Evolutionary conservation across 2,888 invertebrate species (phyloP).

Genomic region (Chymomyza procnemis): DNA sequence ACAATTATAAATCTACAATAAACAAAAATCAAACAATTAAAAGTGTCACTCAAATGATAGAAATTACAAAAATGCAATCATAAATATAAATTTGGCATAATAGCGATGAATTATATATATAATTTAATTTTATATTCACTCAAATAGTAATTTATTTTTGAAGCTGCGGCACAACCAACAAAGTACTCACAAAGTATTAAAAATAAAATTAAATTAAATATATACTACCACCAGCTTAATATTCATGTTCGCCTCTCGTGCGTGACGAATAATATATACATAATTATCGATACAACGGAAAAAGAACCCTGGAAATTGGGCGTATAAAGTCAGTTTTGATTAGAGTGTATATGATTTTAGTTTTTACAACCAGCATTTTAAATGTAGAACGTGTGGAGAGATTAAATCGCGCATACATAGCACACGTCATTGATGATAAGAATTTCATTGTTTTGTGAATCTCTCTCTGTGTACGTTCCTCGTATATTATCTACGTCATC

Average conservation of each 20-base stretch:
- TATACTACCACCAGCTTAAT: not conserved
- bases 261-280: conserved; percentile 43
- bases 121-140: not conserved
- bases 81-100: not conserved
- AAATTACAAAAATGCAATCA: not conserved
- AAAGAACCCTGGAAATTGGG: not conserved
- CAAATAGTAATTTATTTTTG: not conserved
- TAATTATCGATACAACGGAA: conserved; percentile 16
- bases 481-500: conserved; percentile 31
- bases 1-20: not conserved
- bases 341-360: not conserved
- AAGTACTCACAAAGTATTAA: not conserved
- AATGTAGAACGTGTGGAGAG: conserved; percentile 46
- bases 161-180: not conserved
- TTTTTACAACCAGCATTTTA: conserved; percentile 7
- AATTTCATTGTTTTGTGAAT: conserved; percentile 29
- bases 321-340: conserved; percentile 14
- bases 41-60: too few species aligned
- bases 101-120: not conserved
- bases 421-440: conserved; percentile 49
- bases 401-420: not conserved
- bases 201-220: not conserved
- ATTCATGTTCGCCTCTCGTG: conserved; percentile 50
- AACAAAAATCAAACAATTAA: not conserved
- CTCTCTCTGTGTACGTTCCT: conserved; percentile 35